Conservation (phyloP, 2,113 vertebrate genomes). For the Periophthalmodon schlosseri region DNA sequence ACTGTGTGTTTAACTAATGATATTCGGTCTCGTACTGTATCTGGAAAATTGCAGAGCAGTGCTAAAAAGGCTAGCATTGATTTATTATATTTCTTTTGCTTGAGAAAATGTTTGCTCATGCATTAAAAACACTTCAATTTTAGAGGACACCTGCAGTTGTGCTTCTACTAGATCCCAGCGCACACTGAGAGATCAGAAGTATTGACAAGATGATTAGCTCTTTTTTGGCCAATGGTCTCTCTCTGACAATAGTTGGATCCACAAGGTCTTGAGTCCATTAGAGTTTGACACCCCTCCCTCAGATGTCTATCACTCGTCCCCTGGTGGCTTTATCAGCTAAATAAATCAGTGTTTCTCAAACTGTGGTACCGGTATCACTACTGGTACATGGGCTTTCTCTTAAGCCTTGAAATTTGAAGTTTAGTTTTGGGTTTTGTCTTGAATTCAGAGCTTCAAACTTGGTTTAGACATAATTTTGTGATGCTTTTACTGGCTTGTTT, state of each 20-base stretch:
- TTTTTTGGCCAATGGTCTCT: slow-evolving; percentile 10
- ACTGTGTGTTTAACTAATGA: neutral
- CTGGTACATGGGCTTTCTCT: neutral
- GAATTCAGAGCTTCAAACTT: neutral
- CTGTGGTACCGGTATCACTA: neutral
- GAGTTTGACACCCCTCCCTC: neutral
- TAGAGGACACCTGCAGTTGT: slow-evolving; percentile 22
- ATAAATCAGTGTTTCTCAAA: neutral
- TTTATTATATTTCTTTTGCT: slow-evolving; percentile 18
- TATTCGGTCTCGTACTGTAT: neutral
- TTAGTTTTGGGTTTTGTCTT: neutral
- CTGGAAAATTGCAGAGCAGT: neutral
- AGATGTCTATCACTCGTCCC: neutral
- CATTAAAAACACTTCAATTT: slow-evolving; percentile 15
- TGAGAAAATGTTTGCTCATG: slow-evolving; percentile 14
- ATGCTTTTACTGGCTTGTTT: neutral
- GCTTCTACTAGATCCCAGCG: slow-evolving; percentile 5
- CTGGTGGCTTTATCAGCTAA: neutral
- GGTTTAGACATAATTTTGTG: neutral
- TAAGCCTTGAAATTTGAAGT: neutral
- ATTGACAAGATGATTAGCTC: neutral
- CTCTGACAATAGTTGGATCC: neutral
- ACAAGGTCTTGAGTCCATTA: neutral
- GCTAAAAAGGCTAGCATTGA: slow-evolving; percentile 1
- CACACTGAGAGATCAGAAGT: neutral